A percentile compares a stretch with the other conserved stretches of the same genome.
These are phyloP conservation scores for Anthopleura xanthogrammica DNA, from an alignment of 92 coral and sea anemone species.

Conservation along the genomic window DNA sequence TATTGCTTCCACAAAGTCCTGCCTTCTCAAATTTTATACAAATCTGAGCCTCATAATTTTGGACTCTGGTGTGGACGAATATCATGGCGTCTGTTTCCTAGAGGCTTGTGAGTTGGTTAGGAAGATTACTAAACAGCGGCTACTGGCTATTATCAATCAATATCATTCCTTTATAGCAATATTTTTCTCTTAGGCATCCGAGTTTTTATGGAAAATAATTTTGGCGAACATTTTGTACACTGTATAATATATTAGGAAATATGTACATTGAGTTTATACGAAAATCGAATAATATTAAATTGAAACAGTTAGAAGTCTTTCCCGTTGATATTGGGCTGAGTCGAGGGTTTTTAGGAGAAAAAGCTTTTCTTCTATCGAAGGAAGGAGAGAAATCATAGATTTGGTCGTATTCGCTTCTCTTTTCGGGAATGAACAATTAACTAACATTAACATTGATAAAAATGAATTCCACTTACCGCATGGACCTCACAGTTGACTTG, in stretches of 20 bases:
- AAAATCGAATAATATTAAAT: not conserved
- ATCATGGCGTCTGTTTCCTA: conserved; percentile 1
- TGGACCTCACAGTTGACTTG: not conserved
- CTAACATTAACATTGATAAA: not conserved
- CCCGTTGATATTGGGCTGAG: not conserved
- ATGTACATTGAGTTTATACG: not conserved
- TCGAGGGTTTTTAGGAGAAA: not conserved
- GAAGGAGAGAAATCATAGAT: not conserved
- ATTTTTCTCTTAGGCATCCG: not conserved
- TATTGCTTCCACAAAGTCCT: not conserved
- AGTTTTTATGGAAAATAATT: not conserved
- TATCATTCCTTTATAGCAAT: not conserved
- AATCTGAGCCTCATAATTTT: not conserved
- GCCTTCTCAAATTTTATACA: not conserved
- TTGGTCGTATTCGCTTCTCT: not conserved
- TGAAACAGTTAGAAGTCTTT: not conserved
- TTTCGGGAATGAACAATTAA: not conserved
- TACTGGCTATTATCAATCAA: not conserved
- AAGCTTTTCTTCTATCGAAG: not conserved
- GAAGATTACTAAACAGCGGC: not conserved
- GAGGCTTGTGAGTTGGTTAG: not conserved
- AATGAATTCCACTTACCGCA: conserved; percentile 9
- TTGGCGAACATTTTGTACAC: not conserved
- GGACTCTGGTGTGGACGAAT: not conserved
- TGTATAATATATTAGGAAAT: not conserved